Conservation (phyloP, 2,797 vertebrate genomes). For the Rhyacichthys aspro region DNA sequence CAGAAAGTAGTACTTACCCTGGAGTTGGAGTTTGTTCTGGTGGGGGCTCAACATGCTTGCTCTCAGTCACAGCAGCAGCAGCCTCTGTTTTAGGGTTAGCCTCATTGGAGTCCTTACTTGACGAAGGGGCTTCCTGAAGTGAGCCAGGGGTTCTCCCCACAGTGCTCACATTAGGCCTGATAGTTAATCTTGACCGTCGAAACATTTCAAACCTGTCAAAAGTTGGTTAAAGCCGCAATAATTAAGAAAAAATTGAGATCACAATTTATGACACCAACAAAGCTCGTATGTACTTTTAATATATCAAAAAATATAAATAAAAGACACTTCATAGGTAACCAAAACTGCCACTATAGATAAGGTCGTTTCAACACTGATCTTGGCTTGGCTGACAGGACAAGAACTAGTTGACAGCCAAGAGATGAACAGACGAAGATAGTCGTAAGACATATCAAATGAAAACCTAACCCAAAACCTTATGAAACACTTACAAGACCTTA, state of each 20-base stretch:
- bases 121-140: slow-evolving; percentile 56
- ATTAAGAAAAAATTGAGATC: neutral
- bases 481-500: too few species aligned
- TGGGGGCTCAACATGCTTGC: slow-evolving; percentile 19
- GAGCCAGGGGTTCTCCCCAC: slow-evolving; percentile 58
- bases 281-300: too few species aligned
- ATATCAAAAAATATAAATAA: too few species aligned
- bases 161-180: slow-evolving; percentile 85
- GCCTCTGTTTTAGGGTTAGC: slow-evolving; percentile 15
- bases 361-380: too few species aligned
- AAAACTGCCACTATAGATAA: too few species aligned
- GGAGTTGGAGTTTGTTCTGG: slow-evolving; percentile 32
- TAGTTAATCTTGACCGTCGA: slow-evolving; percentile 88
- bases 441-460: too few species aligned
- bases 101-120: slow-evolving; percentile 37
- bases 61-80: slow-evolving; percentile 22
- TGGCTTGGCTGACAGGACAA: too few species aligned
- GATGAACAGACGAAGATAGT: too few species aligned
- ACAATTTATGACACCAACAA: too few species aligned
- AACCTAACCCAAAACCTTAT: too few species aligned
- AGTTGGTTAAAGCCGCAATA: neutral
- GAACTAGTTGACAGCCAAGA: too few species aligned
- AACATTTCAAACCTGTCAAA: slow-evolving; percentile 80
- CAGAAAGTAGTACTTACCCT: slow-evolving; percentile 47
- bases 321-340: too few species aligned